Evolutionary conservation across 2,113 vertebrate genomes (phyloP).

Genomic region (pig (Sus scrofa)): T2T-Sscrofa CM000822.6:25569001-25569500

Average conservation of each 20-base stretch:
- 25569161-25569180: background rate
- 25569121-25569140: background rate
- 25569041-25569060: background rate
- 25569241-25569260: background rate
- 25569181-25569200: background rate
- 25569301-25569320: background rate
- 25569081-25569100: background rate
- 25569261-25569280: background rate
- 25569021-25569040: background rate
- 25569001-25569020: background rate
- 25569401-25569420: too few relatives aligned
- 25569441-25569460: too few relatives aligned
- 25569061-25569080: background rate
- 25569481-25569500: too few relatives aligned
- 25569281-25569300: background rate
- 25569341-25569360: background rate
- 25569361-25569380: background rate
- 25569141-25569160: background rate
- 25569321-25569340: background rate
- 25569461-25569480: too few relatives aligned
- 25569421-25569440: too few relatives aligned
- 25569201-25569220: background rate
- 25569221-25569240: background rate
- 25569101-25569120: background rate
- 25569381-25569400: background rate